A percentile compares a stretch with the other conserved stretches of the same genome.
phyloP scores from a whole-genome alignment of 2,888 invertebrate species.

The Elysia crispata region DNA sequence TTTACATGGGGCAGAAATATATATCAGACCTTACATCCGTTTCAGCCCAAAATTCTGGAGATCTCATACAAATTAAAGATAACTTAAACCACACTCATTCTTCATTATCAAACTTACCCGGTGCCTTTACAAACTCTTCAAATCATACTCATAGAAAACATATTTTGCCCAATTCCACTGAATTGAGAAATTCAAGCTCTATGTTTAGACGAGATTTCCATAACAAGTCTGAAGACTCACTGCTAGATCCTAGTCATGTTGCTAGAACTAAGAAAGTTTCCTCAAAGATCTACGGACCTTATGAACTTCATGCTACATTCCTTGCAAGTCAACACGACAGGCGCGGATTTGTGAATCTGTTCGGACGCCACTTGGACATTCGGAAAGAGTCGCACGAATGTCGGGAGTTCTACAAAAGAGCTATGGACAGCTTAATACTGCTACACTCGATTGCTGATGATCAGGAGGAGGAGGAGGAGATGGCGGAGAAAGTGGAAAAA shows the following conservation, averaged over 20 bases:
- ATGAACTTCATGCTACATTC: too few relatives aligned
- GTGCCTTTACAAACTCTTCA: not conserved
- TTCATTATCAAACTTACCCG: not conserved
- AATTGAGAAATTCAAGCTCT: too few relatives aligned
- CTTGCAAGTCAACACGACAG: not conserved
- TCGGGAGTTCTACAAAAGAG: constrained; percentile 25
- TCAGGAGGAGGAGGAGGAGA: not conserved
- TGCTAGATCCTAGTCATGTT: too few relatives aligned
- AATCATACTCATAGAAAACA: not conserved
- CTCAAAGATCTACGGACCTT: too few relatives aligned
- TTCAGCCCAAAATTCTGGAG: too few relatives aligned
- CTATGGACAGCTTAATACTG: not conserved
- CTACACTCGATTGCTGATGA: not conserved
- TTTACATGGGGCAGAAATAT: constrained; percentile 21
- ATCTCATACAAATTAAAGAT: too few relatives aligned
- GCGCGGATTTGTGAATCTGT: constrained; percentile 16
- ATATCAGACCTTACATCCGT: not conserved
- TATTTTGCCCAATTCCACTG: not conserved
- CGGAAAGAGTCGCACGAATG: constrained; percentile 23
- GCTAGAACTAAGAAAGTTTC: too few relatives aligned
- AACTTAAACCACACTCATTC: not conserved
- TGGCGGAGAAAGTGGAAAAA: not conserved
- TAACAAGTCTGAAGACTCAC: too few relatives aligned
- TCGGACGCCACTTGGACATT: constrained; percentile 27
- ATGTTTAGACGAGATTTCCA: too few relatives aligned